Evolutionary conservation across 2,888 invertebrate species (phyloP), one percentile per base, ranked within the genome.

Genomic region (Reticulitermes lucifugus): DNA sequence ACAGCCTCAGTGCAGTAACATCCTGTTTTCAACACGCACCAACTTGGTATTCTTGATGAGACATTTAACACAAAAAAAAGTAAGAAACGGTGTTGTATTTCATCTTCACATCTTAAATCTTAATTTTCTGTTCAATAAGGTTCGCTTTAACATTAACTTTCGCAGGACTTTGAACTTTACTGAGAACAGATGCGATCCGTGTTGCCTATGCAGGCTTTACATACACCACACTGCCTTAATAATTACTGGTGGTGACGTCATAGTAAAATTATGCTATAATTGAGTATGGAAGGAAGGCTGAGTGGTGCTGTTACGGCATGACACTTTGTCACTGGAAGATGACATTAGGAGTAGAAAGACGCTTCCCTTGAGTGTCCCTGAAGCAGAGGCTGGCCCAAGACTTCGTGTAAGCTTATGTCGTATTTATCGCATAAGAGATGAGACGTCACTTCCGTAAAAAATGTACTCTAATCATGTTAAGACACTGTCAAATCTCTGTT

Each of bases 161-260:
- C n/a, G 65, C 25, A 25, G 65, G n/a, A 9, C 25, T 9, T 25
- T 65, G 25, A 25, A 2, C 65, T 25, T 25, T 65, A n/a, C n/a
- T 25, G 65, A 65, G n/a, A 18, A 1, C n/a, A 65, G n/a, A 65
- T 25, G 25, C 25, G 21, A 60, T 9, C 60, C 46, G 10, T 12
- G 46, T 46, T 46, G 46, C 21, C 21, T 18, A 21, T 22, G 60
- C 6, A n/a, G 10, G n/a, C n/a, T n/a, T 65, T 65, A 25, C 65
- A n/a, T 65, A 46, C 12, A 9, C 46, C 25, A 35, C 9, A 3
- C 22, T 6, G 21, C 73, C 9, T 73, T 41, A 21, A 41, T 73
- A 73, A 73, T 73, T 41, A 41, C 73, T 73, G 21, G 35, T 22
- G 73, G 9, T 41, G 73, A 73, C 18, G 73, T 73, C 73, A 73